Base-by-base conservation (phyloP, 2,113 vertebrate genomes). In the Haemorhous mexicanus region DNA sequence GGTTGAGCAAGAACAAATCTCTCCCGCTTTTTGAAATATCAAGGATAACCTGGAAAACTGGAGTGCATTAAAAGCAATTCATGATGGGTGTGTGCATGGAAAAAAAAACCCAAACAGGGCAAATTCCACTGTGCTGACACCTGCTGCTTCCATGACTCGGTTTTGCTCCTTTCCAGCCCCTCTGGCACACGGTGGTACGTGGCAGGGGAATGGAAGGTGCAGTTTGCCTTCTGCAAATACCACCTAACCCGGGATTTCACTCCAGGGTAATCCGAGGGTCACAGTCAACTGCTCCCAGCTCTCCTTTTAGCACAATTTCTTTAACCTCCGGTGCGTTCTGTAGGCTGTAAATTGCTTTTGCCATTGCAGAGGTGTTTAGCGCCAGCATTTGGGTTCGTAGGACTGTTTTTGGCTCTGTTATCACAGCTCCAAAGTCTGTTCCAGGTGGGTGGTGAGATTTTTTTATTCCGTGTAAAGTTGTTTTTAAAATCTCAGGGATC, bases 351-450 rank as follows among this genome's bases (percentile, higher is more conserved):
- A 33, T 19, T 3, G 56, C 5, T 87, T 69, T 72, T 70, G 33
- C 74, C 32, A 2, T 16, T 28, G 39, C 58, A 21, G 62, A 55
- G 28, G 27, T 19, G 52, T 53, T 79, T 11, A 72, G 76, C 3
- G 2, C n/a, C 43, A 33, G 55, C 1, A 0, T 1, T 9, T 11
- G 74, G 12, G 15, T 14, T 74, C 16, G 1, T 5, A 7, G 44
- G 44, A 3, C 24, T 44, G 33, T 69, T 63, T 59, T 39, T 27
- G 53, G 58, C 67, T 47, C 16, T 24, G 10, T 27, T 37, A 15
- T 17, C 13, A 13, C 44, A 56, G 43, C 15, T 46, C 41, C 47
- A 37, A 43, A 46, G 10, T 4, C 11, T 7, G 9, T 1, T 2
- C n/a, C n/a, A 49, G 10, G 63, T 43, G 28, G 47, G n/a, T 11